Conservation (phyloP, 2,113 vertebrate genomes). For the Sinocyclocheilus grahami region DNA sequence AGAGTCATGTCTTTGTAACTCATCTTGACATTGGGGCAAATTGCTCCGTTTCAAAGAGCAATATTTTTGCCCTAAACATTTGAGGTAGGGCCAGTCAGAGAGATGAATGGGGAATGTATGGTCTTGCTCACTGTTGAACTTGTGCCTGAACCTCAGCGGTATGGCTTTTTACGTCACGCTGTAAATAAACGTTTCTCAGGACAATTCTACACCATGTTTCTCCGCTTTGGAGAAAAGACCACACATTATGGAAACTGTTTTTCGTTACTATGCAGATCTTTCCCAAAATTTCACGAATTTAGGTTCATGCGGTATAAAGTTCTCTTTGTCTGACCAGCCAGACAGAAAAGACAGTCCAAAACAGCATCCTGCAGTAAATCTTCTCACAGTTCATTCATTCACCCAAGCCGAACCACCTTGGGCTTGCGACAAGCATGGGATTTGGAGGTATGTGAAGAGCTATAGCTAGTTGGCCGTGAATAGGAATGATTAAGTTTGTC, state of each 20-base stretch:
- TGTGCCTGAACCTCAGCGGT: slow-evolving; percentile 48
- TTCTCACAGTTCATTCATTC: slow-evolving; percentile 76
- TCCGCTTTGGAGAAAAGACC: slow-evolving; percentile 20
- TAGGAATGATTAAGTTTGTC: slow-evolving; percentile 67
- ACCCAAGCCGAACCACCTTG: slow-evolving; percentile 14
- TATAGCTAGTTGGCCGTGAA: slow-evolving; percentile 23
- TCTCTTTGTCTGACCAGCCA: slow-evolving; percentile 64
- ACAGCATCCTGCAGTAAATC: slow-evolving; percentile 61
- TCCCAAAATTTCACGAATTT: not conserved
- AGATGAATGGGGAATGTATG: slow-evolving; percentile 56
- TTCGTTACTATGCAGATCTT: not conserved
- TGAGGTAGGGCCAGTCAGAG: slow-evolving; percentile 42
- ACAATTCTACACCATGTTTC: slow-evolving; percentile 29
- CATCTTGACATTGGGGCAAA: slow-evolving; percentile 58
- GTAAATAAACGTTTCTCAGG: slow-evolving; percentile 43
- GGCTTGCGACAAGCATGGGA: not conserved
- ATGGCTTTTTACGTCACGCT: slow-evolving; percentile 49
- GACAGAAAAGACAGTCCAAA: slow-evolving; percentile 45
- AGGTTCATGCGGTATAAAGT: slow-evolving; percentile 56
- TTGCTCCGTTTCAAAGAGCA: slow-evolving; percentile 53
- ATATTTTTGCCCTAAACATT: slow-evolving; percentile 55
- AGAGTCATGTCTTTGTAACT: slow-evolving; percentile 58
- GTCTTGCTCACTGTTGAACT: slow-evolving; percentile 52
- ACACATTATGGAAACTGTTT: slow-evolving; percentile 30
- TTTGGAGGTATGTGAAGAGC: slow-evolving; percentile 11